Evolutionary conservation across 2,888 invertebrate genomes (phyloP), one percentile per base, ranked within the genome.

Genomic region (Ypsolopha sequella): DNA sequence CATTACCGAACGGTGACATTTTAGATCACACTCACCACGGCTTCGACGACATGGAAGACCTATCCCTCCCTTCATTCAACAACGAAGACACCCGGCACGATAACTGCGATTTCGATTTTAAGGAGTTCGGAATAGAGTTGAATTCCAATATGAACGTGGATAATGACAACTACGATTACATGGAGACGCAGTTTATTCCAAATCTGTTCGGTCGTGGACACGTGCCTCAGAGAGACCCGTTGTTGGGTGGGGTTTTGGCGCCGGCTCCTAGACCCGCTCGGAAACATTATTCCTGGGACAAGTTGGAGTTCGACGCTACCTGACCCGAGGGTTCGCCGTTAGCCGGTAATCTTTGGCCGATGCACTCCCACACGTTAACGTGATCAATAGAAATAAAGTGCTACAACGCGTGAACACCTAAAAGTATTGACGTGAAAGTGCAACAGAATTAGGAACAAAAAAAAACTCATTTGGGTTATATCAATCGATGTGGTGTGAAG

Each of bases 241-340:
- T 94, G 64, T 80, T 94, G 60, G 92, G 92, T 50, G 91, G 92
- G 54, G 90, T 89, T 58, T 62, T 76, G 58, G 88, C 91, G 53
- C 71, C 80, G 2, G 91, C 93, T 34, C 67, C 82, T 52, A 82
- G 92, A 43, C 91, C 92, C 55, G 89, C 89, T 55, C 89, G 88
- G 55, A 87, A 90, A 57, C 89, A 90, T 60, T 88, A 91, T 63
- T 89, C 91, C 11, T 95, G 94, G 94, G 94, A 94, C 72, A 91
- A 90, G 69, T 89, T 92, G 60, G 93, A 93, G 77, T 93, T 89
- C 74, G 91, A 92, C 69, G 90, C 92, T 75, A 86, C 87, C 63
- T 87, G 87, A 87, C 87, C 68, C 57, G 61, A 50, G 57, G 38
- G 10, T 1, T 45, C 51, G 36, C 10, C 10, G 1, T 43, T 35